Percentiles rank a stretch among this genome's conserved stretches.
Conservation (phyloP, 2,797 vertebrate genomes). For the Valencia hispanica region DNA sequence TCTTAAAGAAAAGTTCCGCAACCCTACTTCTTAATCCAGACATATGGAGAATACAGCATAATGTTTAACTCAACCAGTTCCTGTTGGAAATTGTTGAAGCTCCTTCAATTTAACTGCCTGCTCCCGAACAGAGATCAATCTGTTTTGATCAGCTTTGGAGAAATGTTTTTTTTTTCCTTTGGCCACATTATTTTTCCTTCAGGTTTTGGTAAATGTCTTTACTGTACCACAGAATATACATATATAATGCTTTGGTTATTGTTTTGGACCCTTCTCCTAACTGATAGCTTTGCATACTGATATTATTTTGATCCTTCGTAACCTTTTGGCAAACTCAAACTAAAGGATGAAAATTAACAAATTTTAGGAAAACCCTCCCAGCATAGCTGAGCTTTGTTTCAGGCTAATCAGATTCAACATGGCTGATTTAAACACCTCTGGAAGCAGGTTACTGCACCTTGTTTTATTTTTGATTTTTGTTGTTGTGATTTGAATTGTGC, state of each 20-base stretch:
- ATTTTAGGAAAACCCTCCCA: no score
- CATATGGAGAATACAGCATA: neutral
- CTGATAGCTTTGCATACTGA: neutral
- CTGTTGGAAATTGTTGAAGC: neutral
- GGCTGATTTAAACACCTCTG: neutral
- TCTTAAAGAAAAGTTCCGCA: neutral
- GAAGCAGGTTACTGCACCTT: neutral
- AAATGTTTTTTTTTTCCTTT: neutral
- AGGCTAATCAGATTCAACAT: neutral
- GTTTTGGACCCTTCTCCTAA: neutral
- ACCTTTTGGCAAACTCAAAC: neutral
- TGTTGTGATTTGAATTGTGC: neutral
- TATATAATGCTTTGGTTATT: neutral
- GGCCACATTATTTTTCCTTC: neutral
- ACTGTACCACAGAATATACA: neutral
- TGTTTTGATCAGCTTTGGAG: neutral
- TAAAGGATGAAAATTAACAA: neutral
- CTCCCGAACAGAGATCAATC: no score
- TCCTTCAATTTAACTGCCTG: neutral
- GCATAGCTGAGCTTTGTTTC: no score
- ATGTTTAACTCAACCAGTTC: neutral
- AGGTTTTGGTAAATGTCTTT: neutral
- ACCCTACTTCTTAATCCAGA: slow-evolving; percentile 3
- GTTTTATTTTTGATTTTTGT: neutral
- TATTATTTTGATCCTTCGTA: neutral